Percentiles rank a stretch among this genome's conserved stretches.
phyloP scores from a whole-genome alignment of 2,113 vertebrate species.

The Halcyon senegalensis region DNA sequence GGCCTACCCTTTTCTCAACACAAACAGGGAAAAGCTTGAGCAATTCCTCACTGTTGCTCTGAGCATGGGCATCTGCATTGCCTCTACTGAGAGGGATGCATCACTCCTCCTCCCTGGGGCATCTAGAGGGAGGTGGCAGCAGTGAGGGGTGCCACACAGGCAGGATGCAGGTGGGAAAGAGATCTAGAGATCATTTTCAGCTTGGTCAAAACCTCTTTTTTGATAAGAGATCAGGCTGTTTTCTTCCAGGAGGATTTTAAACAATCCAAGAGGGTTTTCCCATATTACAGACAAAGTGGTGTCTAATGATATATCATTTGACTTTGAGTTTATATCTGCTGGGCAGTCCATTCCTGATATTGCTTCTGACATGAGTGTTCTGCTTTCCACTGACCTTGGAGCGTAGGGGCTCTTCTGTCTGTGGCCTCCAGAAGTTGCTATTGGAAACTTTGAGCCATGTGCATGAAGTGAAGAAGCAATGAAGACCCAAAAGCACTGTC shows the following conservation, averaged over 20 bases:
- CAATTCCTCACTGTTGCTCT: background rate
- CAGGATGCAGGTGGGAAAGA: background rate
- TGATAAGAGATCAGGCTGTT: background rate
- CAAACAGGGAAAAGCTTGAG: background rate
- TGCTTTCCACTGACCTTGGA: background rate
- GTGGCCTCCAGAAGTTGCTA: background rate
- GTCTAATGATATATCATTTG: background rate
- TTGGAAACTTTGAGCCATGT: background rate
- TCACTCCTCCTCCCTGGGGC: background rate
- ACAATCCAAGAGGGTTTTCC: background rate
- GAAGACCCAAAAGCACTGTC: background rate
- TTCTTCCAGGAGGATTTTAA: background rate
- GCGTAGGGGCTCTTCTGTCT: background rate
- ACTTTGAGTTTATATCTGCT: background rate
- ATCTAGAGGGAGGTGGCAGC: background rate
- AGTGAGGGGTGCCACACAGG: background rate
- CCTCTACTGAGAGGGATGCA: fast-evolving
- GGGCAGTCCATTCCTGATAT: background rate
- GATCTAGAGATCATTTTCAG: background rate
- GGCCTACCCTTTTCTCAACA: background rate
- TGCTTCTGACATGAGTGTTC: background rate
- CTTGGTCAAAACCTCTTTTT: background rate
- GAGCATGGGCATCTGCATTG: fast-evolving
- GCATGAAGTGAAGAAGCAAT: background rate
- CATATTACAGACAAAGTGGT: background rate